Base-by-base conservation (phyloP, 2,797 vertebrate genomes). In the Onychomys arenicola region DNA sequence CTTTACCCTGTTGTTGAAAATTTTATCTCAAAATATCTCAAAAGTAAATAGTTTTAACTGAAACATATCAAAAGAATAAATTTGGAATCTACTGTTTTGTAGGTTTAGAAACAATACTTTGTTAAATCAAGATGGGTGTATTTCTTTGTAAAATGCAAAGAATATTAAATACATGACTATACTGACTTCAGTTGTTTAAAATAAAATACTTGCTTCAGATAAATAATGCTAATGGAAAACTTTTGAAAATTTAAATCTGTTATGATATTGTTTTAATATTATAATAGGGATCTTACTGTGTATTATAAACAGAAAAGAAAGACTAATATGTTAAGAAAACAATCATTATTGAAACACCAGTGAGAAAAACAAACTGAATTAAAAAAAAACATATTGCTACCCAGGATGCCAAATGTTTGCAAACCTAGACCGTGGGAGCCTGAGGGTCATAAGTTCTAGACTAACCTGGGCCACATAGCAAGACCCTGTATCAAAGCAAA, bases 91-190 rank as follows among this genome's bases (percentile, higher is more conserved):
- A 55, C 49, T 49, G 80, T 61, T 90, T 77, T 40, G 0, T 27
- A 40, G 2, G 25, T 17, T 96, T 63, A 61, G 59, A 65, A 85
- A 21, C 16, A 73, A 88, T 71, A 82, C 49, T 78, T 52, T 71
- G 3, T 40, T n/a, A 65, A 80, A 93, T 84, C 3, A 92, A 91
- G 29, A 76, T 85, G 61, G 10, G 0, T 19, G 43, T 46, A 84
- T 32, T 85, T 90, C 23, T 88, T 94, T 55, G 10, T 76, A 82
- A 96, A 95, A 78, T 46, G 76, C 14, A 91, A 90, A 80, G 23
- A 73, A 76, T n/a, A 89, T 69, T 82, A 92, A 86, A n/a, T 82
- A 9, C 16, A 32, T 59, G 16, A 29, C 0, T 92, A 78, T 55
- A 73, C 0, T 89, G 6, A 89, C 57, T 63, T 40, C 6, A 59